Percentiles rank a stretch among this genome's conserved stretches.
Conservation (phyloP, 2,888 invertebrate genomes). For the Capitulum mitella region DNA sequence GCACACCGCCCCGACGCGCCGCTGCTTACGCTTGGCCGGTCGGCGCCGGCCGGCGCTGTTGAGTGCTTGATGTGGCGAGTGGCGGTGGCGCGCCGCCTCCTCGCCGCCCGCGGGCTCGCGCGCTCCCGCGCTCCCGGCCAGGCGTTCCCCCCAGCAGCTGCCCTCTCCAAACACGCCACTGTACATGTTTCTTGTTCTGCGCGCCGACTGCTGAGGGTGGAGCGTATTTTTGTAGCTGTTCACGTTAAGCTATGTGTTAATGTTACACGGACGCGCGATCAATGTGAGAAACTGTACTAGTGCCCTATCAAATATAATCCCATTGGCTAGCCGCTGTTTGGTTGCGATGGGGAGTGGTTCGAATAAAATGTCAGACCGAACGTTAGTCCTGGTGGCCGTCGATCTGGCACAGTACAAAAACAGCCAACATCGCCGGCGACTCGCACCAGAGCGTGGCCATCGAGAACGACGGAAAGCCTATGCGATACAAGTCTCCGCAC, state of each 20-base stretch:
- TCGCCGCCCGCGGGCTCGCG: neutral
- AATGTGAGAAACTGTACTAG: constrained; percentile 19
- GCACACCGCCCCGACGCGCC: neutral
- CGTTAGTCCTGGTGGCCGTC: too few relatives aligned
- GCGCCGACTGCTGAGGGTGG: neutral
- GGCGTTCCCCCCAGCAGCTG: neutral
- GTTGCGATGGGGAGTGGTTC: too few relatives aligned
- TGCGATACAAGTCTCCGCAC: too few relatives aligned
- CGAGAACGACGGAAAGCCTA: too few relatives aligned
- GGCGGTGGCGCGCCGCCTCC: neutral
- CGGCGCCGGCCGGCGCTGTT: neutral
- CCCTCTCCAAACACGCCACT: neutral
- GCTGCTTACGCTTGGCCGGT: neutral
- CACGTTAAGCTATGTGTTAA: constrained; percentile 24
- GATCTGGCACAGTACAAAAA: too few relatives aligned
- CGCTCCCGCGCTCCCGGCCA: neutral
- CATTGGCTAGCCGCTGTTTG: constrained; percentile 5
- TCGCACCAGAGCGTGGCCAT: too few relatives aligned
- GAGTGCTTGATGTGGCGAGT: neutral
- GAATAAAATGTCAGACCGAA: too few relatives aligned
- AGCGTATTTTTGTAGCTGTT: constrained; percentile 23
- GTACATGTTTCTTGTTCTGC: constrained; percentile 1
- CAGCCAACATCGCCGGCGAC: too few relatives aligned
- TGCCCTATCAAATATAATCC: constrained; percentile 25
- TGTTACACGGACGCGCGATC: constrained; percentile 19